Percentiles rank a stretch among this genome's conserved stretches.
These are phyloP conservation scores for Tetropium fuscum DNA, from an alignment of 2,888 invertebrate species.

Conservation along the genomic window DNA sequence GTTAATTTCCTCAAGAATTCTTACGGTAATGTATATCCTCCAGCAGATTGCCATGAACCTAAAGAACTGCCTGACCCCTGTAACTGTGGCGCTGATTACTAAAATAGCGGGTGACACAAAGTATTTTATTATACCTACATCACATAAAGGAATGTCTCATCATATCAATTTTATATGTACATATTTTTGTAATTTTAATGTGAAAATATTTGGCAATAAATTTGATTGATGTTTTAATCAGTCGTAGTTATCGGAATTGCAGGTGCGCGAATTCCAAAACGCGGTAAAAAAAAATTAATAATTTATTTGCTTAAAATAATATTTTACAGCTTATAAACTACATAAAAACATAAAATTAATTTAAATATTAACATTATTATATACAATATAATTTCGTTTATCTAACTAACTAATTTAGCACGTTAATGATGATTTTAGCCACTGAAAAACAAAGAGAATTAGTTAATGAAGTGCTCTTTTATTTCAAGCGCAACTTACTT, in stretches of 20 bases:
- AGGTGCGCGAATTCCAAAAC: neutral
- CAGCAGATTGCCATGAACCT: conserved; percentile 27
- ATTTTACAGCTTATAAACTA: conserved; percentile 20
- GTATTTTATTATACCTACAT: neutral
- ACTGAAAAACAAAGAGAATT: conserved; percentile 70
- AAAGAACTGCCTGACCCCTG: conserved; percentile 51
- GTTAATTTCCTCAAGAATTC: conserved; percentile 72
- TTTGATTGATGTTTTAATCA: neutral
- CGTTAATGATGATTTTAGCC: conserved; percentile 80
- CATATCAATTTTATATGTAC: neutral
- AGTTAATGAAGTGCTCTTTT: neutral
- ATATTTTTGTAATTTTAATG: conserved; percentile 10
- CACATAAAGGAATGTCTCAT: neutral
- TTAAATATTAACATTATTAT: conserved; percentile 27
- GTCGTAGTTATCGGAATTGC: neutral
- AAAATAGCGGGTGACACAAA: conserved; percentile 6
- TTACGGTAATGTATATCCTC: conserved; percentile 55
- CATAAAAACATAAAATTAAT: conserved; percentile 17
- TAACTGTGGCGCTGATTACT: conserved; percentile 52
- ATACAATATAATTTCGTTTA: conserved; percentile 22
- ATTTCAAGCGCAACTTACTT: conserved; percentile 69
- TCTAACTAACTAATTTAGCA: conserved; percentile 67
- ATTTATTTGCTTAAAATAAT: conserved; percentile 11
- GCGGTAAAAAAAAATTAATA: conserved; percentile 4
- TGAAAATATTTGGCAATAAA: neutral